Evolutionary conservation across 1,140 invertebrate species (phyloP).

Genomic region (Drosophila baimaii): DNA sequence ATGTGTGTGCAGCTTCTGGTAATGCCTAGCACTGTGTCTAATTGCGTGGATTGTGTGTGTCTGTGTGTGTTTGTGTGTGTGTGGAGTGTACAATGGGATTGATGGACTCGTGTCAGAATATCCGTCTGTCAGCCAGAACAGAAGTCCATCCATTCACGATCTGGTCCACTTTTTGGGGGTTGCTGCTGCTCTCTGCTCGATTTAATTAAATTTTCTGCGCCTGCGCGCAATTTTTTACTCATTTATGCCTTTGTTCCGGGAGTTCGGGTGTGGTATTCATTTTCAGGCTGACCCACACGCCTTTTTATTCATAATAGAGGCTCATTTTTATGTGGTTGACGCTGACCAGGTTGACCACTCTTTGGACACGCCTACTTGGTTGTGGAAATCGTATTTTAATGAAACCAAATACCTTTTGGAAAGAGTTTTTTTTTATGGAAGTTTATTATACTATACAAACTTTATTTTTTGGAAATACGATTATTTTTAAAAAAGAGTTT

Average conservation of each 20-base stretch:
- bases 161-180: slow-evolving; percentile 45
- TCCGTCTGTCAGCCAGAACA: slow-evolving; percentile 18
- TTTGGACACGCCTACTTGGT: slow-evolving; percentile 17
- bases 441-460: too few relatives aligned
- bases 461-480: too few relatives aligned
- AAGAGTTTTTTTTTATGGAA: not conserved
- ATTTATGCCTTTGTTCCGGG: slow-evolving; percentile 52
- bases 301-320: slow-evolving; percentile 21
- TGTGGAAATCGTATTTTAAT: not conserved
- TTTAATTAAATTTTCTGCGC: slow-evolving; percentile 82
- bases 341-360: slow-evolving; percentile 21
- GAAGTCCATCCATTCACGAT: slow-evolving; percentile 33
- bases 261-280: slow-evolving; percentile 1
- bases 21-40: slow-evolving; percentile 68
- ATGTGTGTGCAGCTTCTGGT: slow-evolving; percentile 30
- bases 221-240: slow-evolving; percentile 77
- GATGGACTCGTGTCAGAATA: slow-evolving; percentile 75
- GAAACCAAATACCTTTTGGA: not conserved
- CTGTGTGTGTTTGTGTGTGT: too few relatives aligned
- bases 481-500: too few relatives aligned
- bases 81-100: slow-evolving; percentile 44
- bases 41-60: slow-evolving; percentile 67
- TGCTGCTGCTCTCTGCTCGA: slow-evolving; percentile 41
- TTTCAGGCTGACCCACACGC: slow-evolving; percentile 35
- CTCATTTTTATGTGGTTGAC: slow-evolving; percentile 21